Evolutionary conservation across 2,888 invertebrate genomes (phyloP).

Genomic region (Dryobota labecula): DNA sequence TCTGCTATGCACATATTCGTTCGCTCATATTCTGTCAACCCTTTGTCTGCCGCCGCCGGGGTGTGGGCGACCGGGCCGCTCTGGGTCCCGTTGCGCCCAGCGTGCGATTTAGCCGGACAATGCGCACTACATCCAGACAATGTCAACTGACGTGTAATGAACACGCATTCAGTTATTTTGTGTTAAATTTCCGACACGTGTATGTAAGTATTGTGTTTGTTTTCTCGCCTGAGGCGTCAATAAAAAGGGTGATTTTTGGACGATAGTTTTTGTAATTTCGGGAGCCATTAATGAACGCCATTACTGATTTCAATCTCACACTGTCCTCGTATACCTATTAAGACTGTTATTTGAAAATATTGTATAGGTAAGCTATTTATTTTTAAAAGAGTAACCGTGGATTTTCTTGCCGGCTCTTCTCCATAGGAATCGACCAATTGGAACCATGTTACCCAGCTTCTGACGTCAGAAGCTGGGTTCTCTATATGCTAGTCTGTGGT

Average conservation of each 20-base stretch:
- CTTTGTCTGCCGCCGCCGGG: constrained; percentile 66
- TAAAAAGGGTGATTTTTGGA: constrained; percentile 54
- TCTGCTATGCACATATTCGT: constrained; percentile 61
- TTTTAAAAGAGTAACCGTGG: no score
- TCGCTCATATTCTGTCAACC: constrained; percentile 59
- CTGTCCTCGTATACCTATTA: no score
- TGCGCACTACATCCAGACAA: constrained; percentile 58
- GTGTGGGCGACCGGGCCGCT: constrained; percentile 71
- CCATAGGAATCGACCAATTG: no score
- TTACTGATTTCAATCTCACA: no score
- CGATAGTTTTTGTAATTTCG: constrained; percentile 33
- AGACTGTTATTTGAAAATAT: no score
- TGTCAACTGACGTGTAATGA: constrained; percentile 75
- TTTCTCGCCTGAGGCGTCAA: constrained; percentile 76
- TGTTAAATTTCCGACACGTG: constrained; percentile 77
- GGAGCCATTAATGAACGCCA: constrained; percentile 11
- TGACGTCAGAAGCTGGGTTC: no score
- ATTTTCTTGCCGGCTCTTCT: no score
- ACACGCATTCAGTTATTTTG: constrained; percentile 73
- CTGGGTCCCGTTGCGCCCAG: constrained; percentile 74
- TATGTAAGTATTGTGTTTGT: constrained; percentile 66
- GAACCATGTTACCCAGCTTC: no score
- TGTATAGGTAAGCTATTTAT: no score
- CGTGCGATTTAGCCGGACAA: constrained; percentile 71
- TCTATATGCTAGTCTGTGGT: no score